These are phyloP conservation scores for Harmothoe impar DNA, from an alignment of 2,888 invertebrate genomes.

Conservation along the genomic window DNA sequence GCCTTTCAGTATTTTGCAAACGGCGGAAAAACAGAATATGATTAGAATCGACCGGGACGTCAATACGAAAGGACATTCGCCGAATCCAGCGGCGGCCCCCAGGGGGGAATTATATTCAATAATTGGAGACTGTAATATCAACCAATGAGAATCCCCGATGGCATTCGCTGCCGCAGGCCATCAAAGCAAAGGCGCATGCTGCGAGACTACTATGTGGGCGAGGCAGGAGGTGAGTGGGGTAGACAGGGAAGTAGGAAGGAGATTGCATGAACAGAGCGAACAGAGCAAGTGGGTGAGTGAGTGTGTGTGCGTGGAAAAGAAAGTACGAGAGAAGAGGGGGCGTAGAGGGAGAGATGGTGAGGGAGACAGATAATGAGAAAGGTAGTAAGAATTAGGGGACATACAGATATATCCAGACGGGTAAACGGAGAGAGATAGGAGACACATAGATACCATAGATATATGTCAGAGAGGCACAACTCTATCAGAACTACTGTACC, in stretches of 20 bases:
- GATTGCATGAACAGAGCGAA: too few relatives aligned
- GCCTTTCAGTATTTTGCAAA: conserved; percentile 33
- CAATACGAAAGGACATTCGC: conserved; percentile 11
- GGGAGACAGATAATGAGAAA: not conserved
- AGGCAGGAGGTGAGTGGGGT: not conserved
- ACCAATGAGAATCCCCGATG: conserved; percentile 37
- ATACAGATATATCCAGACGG: too few relatives aligned
- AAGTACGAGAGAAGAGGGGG: not conserved
- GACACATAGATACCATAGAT: too few relatives aligned
- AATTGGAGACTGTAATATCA: conserved; percentile 53
- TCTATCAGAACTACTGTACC: not conserved
- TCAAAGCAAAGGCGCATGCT: not conserved
- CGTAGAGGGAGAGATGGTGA: not conserved
- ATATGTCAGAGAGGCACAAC: not conserved
- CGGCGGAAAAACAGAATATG: conserved; percentile 51
- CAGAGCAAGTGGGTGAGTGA: too few relatives aligned
- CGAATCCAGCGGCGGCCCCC: conserved; percentile 6
- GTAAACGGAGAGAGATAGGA: too few relatives aligned
- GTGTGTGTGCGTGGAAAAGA: not conserved
- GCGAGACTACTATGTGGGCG: not conserved
- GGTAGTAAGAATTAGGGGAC: not conserved
- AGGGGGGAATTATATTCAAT: conserved; percentile 52
- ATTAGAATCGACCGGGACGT: conserved; percentile 50
- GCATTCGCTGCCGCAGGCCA: conserved; percentile 16
- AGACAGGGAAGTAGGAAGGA: not conserved